Conservation (phyloP, 2,888 invertebrate genomes). For the Sesamia inferens region DNA sequence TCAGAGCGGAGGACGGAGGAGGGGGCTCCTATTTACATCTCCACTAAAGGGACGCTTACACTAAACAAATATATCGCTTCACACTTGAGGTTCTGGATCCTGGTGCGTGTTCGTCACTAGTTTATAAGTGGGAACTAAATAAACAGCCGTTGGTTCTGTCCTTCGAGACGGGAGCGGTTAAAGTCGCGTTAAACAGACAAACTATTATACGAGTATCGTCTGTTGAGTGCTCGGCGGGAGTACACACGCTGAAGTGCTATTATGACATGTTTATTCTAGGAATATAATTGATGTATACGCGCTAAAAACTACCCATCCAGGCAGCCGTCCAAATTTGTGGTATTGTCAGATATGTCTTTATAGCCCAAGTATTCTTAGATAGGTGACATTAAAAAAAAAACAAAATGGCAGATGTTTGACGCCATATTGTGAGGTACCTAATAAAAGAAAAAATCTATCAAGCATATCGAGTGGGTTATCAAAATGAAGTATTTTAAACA, state of each 20-base stretch:
- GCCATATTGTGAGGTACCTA: no score
- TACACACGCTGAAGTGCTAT: neutral
- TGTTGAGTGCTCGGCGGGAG: slow-evolving; percentile 6
- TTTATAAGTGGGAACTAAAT: slow-evolving; percentile 53
- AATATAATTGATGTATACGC: neutral
- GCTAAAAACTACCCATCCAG: no score
- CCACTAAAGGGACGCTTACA: slow-evolving; percentile 5
- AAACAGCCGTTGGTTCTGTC: slow-evolving; percentile 43
- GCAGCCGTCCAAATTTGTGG: no score
- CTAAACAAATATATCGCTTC: slow-evolving; percentile 42
- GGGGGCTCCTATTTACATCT: slow-evolving; percentile 8
- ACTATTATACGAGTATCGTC: slow-evolving; percentile 29
- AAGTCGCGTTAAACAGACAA: slow-evolving; percentile 51
- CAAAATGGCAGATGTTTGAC: no score
- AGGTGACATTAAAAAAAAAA: no score
- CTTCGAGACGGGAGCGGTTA: slow-evolving; percentile 41
- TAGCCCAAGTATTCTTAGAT: no score
- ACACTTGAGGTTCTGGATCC: slow-evolving; percentile 9
- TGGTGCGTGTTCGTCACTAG: slow-evolving; percentile 27
- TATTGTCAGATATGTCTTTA: no score
- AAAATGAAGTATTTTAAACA: no score
- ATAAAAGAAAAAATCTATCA: no score
- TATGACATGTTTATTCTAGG: neutral
- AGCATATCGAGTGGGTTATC: no score
- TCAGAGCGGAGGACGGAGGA: neutral